These are phyloP conservation scores for Thripadectes ignobilis DNA, from an alignment of 2,797 vertebrate genomes.

Conservation along the genomic window DNA sequence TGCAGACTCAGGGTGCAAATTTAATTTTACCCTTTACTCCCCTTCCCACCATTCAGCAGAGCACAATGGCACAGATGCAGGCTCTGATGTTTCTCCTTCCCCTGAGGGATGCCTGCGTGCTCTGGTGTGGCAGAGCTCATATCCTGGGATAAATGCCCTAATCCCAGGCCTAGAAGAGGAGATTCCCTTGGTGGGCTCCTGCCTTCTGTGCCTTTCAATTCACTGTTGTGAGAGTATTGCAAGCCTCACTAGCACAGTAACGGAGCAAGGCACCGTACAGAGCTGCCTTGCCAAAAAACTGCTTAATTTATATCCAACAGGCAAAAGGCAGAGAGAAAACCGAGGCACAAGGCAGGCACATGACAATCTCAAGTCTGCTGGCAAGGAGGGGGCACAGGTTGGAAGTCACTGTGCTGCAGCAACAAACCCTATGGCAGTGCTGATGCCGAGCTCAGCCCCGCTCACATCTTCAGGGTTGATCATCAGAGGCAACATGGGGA, in stretches of 20 bases:
- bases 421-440: neutral
- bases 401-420: neutral
- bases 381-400: neutral
- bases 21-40: neutral
- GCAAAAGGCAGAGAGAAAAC: neutral
- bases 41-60: slow-evolving; percentile 4
- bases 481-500: neutral
- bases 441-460: accelerated
- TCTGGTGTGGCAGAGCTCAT: neutral
- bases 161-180: neutral
- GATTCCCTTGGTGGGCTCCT: neutral
- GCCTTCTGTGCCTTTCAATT: neutral
- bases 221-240: neutral
- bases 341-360: neutral
- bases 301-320: neutral
- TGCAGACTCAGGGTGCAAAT: neutral
- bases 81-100: neutral
- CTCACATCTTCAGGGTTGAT: neutral
- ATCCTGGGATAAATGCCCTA: neutral
- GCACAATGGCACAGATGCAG: neutral
- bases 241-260: neutral
- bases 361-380: neutral
- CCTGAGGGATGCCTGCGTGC: neutral
- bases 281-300: neutral
- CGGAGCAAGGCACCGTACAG: neutral